These are phyloP conservation scores for Arctocebus calabarensis DNA, from an alignment of 2,797 vertebrate genomes.

Conservation along the genomic window DNA sequence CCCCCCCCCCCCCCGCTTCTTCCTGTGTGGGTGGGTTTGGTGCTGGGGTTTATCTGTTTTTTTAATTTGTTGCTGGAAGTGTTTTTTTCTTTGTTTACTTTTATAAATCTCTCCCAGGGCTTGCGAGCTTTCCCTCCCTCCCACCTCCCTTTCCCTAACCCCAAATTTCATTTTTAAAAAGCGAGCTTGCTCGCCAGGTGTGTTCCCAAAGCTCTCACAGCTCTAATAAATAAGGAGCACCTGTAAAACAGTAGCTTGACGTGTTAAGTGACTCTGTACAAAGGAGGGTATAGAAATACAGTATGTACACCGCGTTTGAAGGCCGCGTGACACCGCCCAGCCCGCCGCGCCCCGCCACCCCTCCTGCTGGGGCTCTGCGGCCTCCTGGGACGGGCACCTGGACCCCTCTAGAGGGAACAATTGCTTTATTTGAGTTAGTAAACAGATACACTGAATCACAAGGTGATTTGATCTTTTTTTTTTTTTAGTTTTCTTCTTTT, in stretches of 20 bases:
- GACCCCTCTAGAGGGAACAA: slow-evolving; percentile 89
- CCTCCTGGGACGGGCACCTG: slow-evolving; percentile 87
- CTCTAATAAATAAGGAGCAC: slow-evolving; percentile 93
- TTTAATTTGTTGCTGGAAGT: slow-evolving; percentile 72
- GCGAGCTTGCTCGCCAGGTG: slow-evolving; percentile 88
- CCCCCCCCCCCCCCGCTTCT: too few species aligned
- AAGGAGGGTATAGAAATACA: slow-evolving; percentile 92
- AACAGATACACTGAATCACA: slow-evolving; percentile 94
- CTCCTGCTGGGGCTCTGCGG: slow-evolving; percentile 75
- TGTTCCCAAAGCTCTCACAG: slow-evolving; percentile 89
- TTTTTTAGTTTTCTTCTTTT: slow-evolving; percentile 74
- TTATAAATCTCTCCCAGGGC: slow-evolving; percentile 87
- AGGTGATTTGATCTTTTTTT: slow-evolving; percentile 88
- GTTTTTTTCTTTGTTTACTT: slow-evolving; percentile 77
- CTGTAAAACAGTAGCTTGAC: slow-evolving; percentile 92
- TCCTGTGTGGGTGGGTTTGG: slow-evolving; percentile 61
- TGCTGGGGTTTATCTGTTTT: slow-evolving; percentile 53
- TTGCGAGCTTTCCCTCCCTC: slow-evolving; percentile 81
- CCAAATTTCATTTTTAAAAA: slow-evolving; percentile 88
- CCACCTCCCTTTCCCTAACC: slow-evolving; percentile 56
- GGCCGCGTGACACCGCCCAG: neutral
- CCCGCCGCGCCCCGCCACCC: slow-evolving; percentile 54
- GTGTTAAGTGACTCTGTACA: slow-evolving; percentile 91
- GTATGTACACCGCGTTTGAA: slow-evolving; percentile 88
- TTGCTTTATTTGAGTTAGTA: slow-evolving; percentile 92